Conservation (phyloP, 1,140 invertebrate species). For the Ladona fulva region DNA sequence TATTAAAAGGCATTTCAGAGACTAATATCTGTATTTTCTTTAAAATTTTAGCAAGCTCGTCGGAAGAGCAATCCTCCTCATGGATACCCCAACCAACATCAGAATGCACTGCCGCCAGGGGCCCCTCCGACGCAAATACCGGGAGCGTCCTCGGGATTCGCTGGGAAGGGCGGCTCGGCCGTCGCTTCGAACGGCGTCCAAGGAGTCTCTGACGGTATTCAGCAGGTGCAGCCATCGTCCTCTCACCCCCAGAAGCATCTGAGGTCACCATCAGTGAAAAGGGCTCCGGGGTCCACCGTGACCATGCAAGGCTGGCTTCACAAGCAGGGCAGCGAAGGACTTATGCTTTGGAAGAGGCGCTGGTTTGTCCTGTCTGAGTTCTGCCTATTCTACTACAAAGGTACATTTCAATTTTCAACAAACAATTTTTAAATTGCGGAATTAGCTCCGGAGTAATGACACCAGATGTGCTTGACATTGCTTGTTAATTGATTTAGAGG, state of each 20-base stretch:
- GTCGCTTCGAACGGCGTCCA: neutral
- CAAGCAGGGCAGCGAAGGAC: conserved; percentile 81
- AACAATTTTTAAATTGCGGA: no score
- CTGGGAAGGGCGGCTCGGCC: neutral
- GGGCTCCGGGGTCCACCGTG: conserved; percentile 67
- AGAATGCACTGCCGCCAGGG: neutral
- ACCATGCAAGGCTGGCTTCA: conserved; percentile 81
- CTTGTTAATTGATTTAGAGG: no score
- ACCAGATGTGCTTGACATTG: no score
- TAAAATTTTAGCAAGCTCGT: no score
- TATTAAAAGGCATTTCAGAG: no score
- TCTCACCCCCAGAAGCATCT: conserved; percentile 47
- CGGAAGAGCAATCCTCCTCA: no score
- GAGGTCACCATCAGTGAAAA: conserved; percentile 65
- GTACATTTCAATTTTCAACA: conserved; percentile 44
- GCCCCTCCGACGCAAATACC: neutral
- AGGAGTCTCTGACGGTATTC: neutral
- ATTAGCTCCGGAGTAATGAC: no score
- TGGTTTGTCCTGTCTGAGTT: conserved; percentile 94
- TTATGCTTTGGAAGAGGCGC: conserved; percentile 89
- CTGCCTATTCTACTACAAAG: conserved; percentile 92
- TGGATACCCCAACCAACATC: neutral
- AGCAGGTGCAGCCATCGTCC: neutral
- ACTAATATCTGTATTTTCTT: no score
- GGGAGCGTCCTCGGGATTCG: neutral